Conservation (phyloP, 2,888 invertebrate genomes). For the Eristalis arbustorum region DNA sequence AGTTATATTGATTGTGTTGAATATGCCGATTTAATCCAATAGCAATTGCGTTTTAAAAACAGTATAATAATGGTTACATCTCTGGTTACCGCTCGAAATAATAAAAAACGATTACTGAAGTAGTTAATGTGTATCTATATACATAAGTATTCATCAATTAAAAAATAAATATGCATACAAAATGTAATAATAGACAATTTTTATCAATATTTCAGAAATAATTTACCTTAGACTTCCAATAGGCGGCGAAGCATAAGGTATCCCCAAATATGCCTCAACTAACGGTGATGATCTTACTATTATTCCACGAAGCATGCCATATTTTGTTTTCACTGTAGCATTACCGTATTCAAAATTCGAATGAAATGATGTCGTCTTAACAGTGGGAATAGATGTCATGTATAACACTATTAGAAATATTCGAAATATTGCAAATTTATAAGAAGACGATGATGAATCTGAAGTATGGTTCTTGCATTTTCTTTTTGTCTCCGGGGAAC, state of each 20-base stretch:
- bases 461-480: conserved; percentile 1
- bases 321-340: conserved; percentile 92
- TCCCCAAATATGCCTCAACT: conserved; percentile 95
- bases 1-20: no score
- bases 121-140: no score
- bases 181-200: no score
- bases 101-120: no score
- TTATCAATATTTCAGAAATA: background rate
- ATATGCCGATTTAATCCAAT: no score
- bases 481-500: background rate
- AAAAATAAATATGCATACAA: no score
- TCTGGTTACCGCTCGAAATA: no score
- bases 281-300: conserved; percentile 88
- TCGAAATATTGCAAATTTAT: conserved; percentile 64
- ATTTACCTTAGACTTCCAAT: conserved; percentile 91
- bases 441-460: background rate
- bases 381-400: conserved; percentile 75
- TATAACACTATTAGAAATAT: conserved; percentile 74
- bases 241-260: conserved; percentile 96
- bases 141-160: no score
- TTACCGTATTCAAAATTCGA: conserved; percentile 86
- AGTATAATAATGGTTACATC: no score
- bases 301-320: conserved; percentile 92
- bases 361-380: conserved; percentile 81
- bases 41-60: no score